Conservation (phyloP, 2,113 vertebrate species). For the Capreolus pygargus region DNA sequence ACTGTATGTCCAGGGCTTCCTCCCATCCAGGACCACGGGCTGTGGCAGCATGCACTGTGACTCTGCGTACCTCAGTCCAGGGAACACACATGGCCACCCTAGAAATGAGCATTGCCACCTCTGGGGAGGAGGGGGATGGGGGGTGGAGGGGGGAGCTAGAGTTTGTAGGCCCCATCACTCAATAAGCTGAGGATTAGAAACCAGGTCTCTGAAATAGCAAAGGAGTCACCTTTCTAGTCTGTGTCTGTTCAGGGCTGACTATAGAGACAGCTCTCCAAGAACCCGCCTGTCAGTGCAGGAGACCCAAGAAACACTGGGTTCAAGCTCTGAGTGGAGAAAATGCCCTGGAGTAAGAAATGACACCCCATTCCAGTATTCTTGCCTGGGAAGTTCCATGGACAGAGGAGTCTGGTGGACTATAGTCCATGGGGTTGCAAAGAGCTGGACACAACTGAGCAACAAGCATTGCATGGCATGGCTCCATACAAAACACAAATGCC, state of each 20-base stretch:
- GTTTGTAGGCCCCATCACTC: not conserved
- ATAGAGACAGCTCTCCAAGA: not conserved
- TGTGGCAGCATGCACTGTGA: not conserved
- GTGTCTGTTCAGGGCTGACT: not conserved
- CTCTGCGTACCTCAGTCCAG: not conserved
- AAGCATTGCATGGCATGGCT: not conserved
- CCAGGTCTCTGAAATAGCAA: not conserved
- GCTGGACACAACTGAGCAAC: not conserved
- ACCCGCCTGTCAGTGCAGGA: not conserved
- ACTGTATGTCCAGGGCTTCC: rapidly evolving
- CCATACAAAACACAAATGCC: not conserved
- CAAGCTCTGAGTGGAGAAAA: not conserved
- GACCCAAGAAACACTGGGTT: not conserved
- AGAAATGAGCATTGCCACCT: not conserved
- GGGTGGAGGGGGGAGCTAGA: not conserved
- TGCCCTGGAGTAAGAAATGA: not conserved
- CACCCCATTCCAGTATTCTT: not conserved
- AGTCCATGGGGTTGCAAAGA: not conserved
- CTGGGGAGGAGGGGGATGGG: not conserved
- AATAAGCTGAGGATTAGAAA: rapidly evolving
- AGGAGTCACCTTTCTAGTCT: not conserved
- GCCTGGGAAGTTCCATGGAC: not conserved
- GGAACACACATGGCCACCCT: not conserved
- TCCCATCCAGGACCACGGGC: rapidly evolving
- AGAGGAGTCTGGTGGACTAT: not conserved